These are phyloP conservation scores for Heliopora coerulea DNA, from an alignment of 92 coral and sea anemone species.

Conservation along the genomic window DNA sequence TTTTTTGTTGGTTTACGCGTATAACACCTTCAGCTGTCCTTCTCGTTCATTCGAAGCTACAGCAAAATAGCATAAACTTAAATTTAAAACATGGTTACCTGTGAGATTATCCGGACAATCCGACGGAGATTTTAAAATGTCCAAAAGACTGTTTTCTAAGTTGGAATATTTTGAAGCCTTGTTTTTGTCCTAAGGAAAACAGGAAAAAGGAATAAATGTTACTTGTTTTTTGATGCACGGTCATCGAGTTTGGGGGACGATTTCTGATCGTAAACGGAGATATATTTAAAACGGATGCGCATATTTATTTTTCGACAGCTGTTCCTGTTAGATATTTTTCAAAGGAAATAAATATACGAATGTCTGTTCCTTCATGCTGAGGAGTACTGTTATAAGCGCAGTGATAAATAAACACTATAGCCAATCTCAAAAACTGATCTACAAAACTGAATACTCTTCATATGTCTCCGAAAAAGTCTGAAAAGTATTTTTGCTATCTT, in stretches of 20 bases:
- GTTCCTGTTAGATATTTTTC: constrained; percentile 32
- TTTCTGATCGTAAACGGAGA: constrained; percentile 30
- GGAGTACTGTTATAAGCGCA: background rate
- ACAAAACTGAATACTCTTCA: background rate
- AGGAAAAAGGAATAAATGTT: background rate
- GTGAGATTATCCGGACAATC: constrained; percentile 93
- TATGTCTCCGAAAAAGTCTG: too few species aligned
- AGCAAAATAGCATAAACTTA: background rate
- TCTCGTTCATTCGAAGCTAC: background rate
- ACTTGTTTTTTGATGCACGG: background rate
- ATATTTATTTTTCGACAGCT: constrained; percentile 42
- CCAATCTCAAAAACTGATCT: background rate
- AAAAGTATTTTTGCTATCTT: too few species aligned
- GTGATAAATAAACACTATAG: background rate
- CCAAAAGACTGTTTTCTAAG: constrained; percentile 91
- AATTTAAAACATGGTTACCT: constrained; percentile 57
- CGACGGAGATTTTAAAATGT: constrained; percentile 93
- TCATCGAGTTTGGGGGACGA: background rate
- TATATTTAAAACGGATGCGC: background rate
- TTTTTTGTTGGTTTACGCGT: background rate
- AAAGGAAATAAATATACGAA: background rate
- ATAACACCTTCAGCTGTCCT: background rate
- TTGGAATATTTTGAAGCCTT: constrained; percentile 75
- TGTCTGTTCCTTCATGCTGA: background rate
- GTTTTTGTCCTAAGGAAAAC: constrained; percentile 22